phyloP scores from a whole-genome alignment of 2,888 invertebrate genomes.

The Cinara cedri region DNA sequence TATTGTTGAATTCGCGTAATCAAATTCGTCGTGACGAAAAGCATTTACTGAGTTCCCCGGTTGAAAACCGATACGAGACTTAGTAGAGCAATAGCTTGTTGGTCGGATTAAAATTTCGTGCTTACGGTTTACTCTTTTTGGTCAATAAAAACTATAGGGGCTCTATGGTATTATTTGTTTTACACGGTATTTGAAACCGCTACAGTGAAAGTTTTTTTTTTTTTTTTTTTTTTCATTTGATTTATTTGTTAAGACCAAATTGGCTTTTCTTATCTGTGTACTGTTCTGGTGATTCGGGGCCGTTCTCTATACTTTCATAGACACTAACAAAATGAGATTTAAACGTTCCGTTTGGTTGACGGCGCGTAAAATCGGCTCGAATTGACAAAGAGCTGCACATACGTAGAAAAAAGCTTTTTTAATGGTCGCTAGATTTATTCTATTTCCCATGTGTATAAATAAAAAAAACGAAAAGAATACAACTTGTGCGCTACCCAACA shows the following conservation, averaged over 20 bases:
- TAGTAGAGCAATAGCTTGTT: too few species aligned
- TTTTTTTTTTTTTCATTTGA: not conserved
- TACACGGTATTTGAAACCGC: slow-evolving; percentile 13
- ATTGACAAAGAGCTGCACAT: slow-evolving; percentile 40
- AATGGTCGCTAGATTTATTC: slow-evolving; percentile 49
- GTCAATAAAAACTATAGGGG: too few species aligned
- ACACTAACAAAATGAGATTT: slow-evolving; percentile 47
- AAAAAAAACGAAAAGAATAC: slow-evolving; percentile 32
- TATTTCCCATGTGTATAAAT: not conserved
- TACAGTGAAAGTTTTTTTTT: not conserved
- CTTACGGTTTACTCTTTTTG: too few species aligned
- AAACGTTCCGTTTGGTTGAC: slow-evolving; percentile 50
- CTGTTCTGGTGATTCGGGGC: not conserved
- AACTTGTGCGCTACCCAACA: not conserved
- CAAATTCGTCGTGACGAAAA: too few species aligned
- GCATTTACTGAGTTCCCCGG: too few species aligned
- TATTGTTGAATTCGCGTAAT: too few species aligned
- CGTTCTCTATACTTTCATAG: slow-evolving; percentile 8
- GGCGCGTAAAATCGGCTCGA: slow-evolving; percentile 53
- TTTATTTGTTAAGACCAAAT: slow-evolving; percentile 28
- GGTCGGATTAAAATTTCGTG: too few species aligned
- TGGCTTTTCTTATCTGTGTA: slow-evolving; percentile 38
- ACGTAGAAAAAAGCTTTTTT: slow-evolving; percentile 38
- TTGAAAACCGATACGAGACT: too few species aligned
- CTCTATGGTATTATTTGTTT: not conserved